Base-by-base conservation (phyloP, 2,113 vertebrate genomes). In the Xerus inauris region DNA sequence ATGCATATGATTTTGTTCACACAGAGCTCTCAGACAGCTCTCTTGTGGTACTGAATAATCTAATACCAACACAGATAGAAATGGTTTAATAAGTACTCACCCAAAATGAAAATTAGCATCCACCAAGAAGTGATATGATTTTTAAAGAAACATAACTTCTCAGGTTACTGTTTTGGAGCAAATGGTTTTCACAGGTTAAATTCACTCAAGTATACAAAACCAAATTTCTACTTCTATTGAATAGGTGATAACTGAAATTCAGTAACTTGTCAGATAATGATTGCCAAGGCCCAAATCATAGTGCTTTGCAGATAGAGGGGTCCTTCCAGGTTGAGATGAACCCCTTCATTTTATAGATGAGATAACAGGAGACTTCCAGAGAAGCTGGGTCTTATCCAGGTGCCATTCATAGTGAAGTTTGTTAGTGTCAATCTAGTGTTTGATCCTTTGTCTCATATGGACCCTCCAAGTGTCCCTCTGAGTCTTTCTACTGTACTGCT, bases 11-110 rank as follows among this genome's bases (percentile, higher is more conserved):
- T 89, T 96, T 93, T 97, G 89, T 94, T 97, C 85, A 87, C 82
- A 94, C 38, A 67, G 22, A 97, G 96, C 59, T 59, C 67, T 92
- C 84, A 92, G 91, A 97, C 47, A 62, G 71, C 87, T 98, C 90
- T 95, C 69, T 87, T 96, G 35, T 94, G 95, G 94, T 97, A 96
- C 93, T 95, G 92, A 96, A 97, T 96, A 97, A 96, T 89, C 94
- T 94, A 97, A 82, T 62, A 97, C 85, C 82, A 83, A 97, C 91
- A 96, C 76, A 16, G 28, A 62, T 92, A 89, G 35, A 92, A 97
- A 96, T 49, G 84, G 54, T 77, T 98, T 96, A 89, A 94, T 30
- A 94, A 95, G 45, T 57, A 75, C n/a, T 91, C 96, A 94, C n/a
- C 49, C 93, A 92, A 96, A 96, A 96, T 94, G 89, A 96, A 97